Percentiles rank a stretch among this genome's conserved stretches.
Conservation (phyloP, 2,888 invertebrate genomes). For the Drosophila pseudotalamancana region DNA sequence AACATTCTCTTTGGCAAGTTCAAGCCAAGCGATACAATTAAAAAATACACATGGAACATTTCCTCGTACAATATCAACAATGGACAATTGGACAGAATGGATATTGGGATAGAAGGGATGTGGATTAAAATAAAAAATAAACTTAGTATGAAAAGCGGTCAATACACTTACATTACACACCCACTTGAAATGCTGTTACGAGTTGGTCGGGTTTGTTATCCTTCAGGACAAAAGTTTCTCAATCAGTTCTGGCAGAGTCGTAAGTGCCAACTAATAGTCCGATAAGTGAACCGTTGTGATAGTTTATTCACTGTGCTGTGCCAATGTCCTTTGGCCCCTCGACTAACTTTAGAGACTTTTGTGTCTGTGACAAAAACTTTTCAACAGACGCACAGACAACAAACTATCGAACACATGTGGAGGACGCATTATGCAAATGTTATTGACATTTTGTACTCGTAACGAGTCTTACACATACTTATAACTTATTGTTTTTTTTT, state of each 20-base stretch:
- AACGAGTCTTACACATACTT: no score
- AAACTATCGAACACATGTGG: constrained; percentile 18
- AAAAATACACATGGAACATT: constrained; percentile 30
- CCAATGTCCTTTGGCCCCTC: constrained; percentile 2
- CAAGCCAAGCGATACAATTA: constrained; percentile 28
- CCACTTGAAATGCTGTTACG: constrained; percentile 25
- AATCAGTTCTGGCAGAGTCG: constrained; percentile 12
- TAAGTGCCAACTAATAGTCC: constrained; percentile 36
- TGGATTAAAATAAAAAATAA: no score
- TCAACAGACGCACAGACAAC: neutral
- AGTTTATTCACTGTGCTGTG: constrained; percentile 5
- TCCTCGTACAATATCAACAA: constrained; percentile 41
- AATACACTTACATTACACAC: neutral
- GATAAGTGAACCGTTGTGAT: constrained; percentile 35
- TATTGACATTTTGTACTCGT: constrained; percentile 35
- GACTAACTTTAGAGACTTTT: constrained; percentile 44
- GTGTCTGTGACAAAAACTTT: constrained; percentile 30
- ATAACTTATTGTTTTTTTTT: no score
- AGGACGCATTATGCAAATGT: constrained; percentile 36
- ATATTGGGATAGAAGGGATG: neutral
- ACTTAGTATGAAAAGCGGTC: neutral
- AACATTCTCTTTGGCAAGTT: constrained; percentile 1
- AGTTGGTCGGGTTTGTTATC: constrained; percentile 26
- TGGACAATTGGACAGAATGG: constrained; percentile 17
- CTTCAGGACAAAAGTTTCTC: constrained; percentile 19